A percentile compares a stretch with the other conserved stretches of the same genome.
These are phyloP conservation scores for Peromyscus aztecus DNA, from an alignment of 2,797 vertebrate species.

Conservation along the genomic window DNA sequence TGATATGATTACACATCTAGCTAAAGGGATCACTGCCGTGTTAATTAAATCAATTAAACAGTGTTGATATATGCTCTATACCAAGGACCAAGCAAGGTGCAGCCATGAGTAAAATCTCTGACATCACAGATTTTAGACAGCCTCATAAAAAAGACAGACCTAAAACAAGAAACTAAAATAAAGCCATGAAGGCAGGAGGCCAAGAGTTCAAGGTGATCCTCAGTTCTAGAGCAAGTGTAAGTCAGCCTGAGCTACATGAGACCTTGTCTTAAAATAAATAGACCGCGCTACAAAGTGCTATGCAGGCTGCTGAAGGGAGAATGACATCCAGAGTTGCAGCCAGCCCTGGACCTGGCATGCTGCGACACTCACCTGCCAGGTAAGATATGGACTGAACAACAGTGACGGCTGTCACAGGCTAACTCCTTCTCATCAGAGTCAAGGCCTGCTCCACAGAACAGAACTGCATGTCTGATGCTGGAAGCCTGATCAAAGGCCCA, in stretches of 20 bases:
- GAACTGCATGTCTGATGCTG: background rate
- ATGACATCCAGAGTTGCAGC: too few species aligned
- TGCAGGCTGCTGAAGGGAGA: background rate
- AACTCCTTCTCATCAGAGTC: background rate
- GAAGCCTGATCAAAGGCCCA: background rate
- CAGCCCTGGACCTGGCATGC: background rate
- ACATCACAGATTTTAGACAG: background rate
- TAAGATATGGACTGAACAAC: background rate
- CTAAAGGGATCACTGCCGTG: constrained; percentile 8
- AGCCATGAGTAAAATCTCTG: constrained; percentile 46
- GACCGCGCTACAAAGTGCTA: background rate
- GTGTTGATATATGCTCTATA: background rate
- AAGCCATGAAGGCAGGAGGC: background rate
- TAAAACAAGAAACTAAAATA: constrained; percentile 48
- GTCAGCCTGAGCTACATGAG: background rate
- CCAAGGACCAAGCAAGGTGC: background rate
- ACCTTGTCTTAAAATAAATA: background rate
- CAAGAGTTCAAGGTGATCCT: background rate
- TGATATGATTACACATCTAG: background rate
- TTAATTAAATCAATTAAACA: background rate
- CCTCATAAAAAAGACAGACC: constrained; percentile 27
- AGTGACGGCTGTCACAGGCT: background rate
- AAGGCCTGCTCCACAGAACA: background rate
- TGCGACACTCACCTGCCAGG: background rate
- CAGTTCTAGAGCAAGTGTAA: background rate